phyloP scores from a whole-genome alignment of 2,888 invertebrate genomes.

The Agrilus cyanescens region DNA sequence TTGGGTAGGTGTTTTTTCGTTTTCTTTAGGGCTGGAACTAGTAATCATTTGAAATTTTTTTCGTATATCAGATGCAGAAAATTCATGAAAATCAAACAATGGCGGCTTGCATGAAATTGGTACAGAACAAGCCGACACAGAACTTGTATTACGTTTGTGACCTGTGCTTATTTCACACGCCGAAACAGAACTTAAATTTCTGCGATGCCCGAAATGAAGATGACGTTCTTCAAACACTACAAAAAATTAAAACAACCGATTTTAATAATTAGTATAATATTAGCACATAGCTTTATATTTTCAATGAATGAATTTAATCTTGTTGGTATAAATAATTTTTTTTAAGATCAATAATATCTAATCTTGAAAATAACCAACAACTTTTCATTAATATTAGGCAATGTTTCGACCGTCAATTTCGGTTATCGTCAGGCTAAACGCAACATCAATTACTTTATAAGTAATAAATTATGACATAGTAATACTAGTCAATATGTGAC shows the following conservation, averaged over 20 bases:
- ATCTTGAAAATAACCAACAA: no score
- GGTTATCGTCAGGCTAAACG: no score
- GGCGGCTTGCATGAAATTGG: constrained; percentile 1
- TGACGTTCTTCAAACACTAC: constrained; percentile 67
- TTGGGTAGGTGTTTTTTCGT: neutral
- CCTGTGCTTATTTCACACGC: constrained; percentile 25
- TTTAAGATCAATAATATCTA: no score
- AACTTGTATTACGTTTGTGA: constrained; percentile 18
- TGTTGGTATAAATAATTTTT: no score
- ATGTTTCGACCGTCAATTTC: no score
- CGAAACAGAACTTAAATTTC: constrained; percentile 26
- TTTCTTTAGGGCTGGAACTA: neutral
- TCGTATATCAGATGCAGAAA: constrained; percentile 4
- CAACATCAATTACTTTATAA: no score
- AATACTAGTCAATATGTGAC: no score
- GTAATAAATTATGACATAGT: no score
- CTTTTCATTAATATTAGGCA: no score
- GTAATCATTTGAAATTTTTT: neutral
- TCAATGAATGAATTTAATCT: no score
- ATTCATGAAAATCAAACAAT: constrained; percentile 3
- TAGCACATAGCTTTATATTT: no score
- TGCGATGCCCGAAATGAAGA: constrained; percentile 28
- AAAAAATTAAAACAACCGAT: no score
- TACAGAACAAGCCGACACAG: constrained; percentile 7
- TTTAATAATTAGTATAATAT: constrained; percentile 1